These are phyloP conservation scores for Mimachlamys varia DNA, from an alignment of 2,888 invertebrate genomes.

Conservation along the genomic window DNA sequence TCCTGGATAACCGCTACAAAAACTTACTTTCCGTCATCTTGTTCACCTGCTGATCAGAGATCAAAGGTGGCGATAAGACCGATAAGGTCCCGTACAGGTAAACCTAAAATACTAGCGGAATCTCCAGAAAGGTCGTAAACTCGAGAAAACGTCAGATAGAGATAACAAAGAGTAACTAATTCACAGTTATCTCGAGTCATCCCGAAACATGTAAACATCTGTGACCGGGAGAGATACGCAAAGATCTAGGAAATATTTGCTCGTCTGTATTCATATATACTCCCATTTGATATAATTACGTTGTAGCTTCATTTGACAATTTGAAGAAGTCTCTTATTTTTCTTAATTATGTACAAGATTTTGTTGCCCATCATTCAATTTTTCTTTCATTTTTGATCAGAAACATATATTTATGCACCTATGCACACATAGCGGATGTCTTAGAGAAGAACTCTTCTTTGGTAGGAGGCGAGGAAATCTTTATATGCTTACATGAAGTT, in stretches of 20 bases:
- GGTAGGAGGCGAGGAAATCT: too few relatives aligned
- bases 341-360: too few relatives aligned
- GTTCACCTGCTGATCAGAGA: background rate
- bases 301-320: too few relatives aligned
- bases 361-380: too few relatives aligned
- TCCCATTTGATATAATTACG: too few relatives aligned
- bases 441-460: too few relatives aligned
- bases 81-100: background rate
- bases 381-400: too few relatives aligned
- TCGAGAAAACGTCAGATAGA: background rate
- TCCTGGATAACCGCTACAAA: background rate
- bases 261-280: background rate
- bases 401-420: too few relatives aligned
- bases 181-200: background rate
- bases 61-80: constrained; percentile 12
- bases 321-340: too few relatives aligned
- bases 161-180: background rate
- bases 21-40: background rate
- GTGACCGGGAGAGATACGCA: background rate
- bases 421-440: too few relatives aligned
- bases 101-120: background rate
- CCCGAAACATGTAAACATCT: background rate
- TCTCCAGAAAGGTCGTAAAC: background rate
- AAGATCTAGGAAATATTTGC: background rate
- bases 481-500: too few relatives aligned